Evolutionary conservation across 2,888 invertebrate species (phyloP), one percentile per base, ranked within the genome.

Genomic region (Acronicta psi): DNA sequence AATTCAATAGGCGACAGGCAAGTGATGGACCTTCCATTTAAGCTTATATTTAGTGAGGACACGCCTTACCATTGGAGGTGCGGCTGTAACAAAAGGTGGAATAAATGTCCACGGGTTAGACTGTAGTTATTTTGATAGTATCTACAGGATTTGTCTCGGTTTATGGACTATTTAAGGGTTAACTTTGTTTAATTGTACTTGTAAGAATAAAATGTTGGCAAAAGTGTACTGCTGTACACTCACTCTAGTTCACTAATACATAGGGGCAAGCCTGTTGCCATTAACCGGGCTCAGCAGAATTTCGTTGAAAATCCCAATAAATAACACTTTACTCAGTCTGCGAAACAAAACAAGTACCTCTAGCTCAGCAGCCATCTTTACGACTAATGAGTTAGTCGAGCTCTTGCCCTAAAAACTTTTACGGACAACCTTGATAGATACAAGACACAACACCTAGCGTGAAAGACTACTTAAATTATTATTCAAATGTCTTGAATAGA

Each of bases 1-100:
- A 84, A 83, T 83, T 82, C 79, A 79, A 84, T 84, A 83, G 78
- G 65, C 56, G 77, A 73, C 79, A 76, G 61, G 67, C 59, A 62
- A 73, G 61, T 66, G 80, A 84, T 79, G 80, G 80, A 73, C 76
- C 69, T 71, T 74, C 71, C 81, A 80, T 82, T 85, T 80, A 66
- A 77, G 76, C 56, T 47, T 43, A 75, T 77, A 80, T 80, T 78
- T 78, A 77, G 79, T 79, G 66, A 71, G 72, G 76, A 66, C 84
- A 61, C 83, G 53, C 86, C 86, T 75, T 29, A 45, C 55, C 59
- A 49, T 51, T 62, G 57, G 56, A 79, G 84, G 84, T 71, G 79
- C 53, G 83, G 59, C 72, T 44, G 56, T 68, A 62, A 76, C 72
- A 75, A 76, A 66, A 59, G 62, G 56, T 29, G 40, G 64, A 51